Evolutionary conservation across 2,113 vertebrate species (phyloP), one percentile per base, ranked within the genome.

Genomic region (Stegastes partitus): DNA sequence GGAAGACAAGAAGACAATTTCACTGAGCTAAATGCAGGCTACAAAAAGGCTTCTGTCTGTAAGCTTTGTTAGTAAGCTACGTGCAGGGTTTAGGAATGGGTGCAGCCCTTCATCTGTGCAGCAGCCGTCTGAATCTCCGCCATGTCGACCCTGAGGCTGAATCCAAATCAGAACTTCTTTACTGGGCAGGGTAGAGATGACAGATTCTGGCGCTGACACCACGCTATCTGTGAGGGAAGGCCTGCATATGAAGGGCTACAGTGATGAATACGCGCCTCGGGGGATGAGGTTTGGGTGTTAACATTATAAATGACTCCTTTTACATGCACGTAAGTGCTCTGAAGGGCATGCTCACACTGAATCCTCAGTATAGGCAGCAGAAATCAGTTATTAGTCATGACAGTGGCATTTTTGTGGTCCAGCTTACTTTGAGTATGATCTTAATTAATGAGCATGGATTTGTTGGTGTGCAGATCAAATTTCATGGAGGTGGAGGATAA

Each of bases 111-210:
- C 68, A 83, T 84, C 72, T 79, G 75, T 49, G 56, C 56, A 71
- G 45, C 83, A 83, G 66, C 49, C 54, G 73, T 50, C 74, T 85
- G 81, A 85, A 49, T 34, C 65, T 28, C 39, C 54, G 75, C 71
- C 67, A 59, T 71, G 28, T 45, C 44, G n/a, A 11, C 47, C 16
- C 19, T 1, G 16, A 53, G 11, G 0, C 37, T 37, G 39, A 74
- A 63, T 62, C 42, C 0, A 65, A 53, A 14, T 62, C 65, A 15
- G n/a, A 83, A 58, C 47, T 59, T 71, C 67, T 26, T 19, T 14
- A 8, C 54, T 22, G 45, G 28, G 53, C 12, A 63, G 25, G 56
- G 18, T n/a, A 61, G 72, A 80, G 21, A 75, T 56, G 74, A 79
- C 78, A 57, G 61, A 74, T 77, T 57, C 70, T 22, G 54, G 42